These are phyloP conservation scores for Geotrypetes seraphini DNA, from an alignment of 2,797 vertebrate genomes.

Conservation along the genomic window DNA sequence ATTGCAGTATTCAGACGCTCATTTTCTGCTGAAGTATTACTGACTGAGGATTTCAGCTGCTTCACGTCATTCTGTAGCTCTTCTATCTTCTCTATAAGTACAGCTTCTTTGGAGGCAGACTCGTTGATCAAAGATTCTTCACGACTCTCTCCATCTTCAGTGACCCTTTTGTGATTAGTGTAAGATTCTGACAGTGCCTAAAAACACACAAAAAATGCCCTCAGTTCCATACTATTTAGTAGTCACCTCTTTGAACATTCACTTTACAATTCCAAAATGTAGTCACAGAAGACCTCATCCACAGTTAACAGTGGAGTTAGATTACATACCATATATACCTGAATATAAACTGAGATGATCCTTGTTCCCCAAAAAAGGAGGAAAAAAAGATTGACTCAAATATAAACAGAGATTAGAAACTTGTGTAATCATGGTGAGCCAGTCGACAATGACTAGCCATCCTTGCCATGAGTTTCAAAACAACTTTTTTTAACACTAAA, in stretches of 20 bases:
- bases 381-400: too few species aligned
- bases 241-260: too few species aligned
- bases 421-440: too few species aligned
- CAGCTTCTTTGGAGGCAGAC: slow-evolving; percentile 71
- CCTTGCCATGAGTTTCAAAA: too few species aligned
- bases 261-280: neutral
- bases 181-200: slow-evolving; percentile 70
- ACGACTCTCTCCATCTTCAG: slow-evolving; percentile 68
- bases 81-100: slow-evolving; percentile 59
- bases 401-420: too few species aligned
- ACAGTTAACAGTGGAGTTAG: too few species aligned
- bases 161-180: slow-evolving; percentile 68
- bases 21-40: slow-evolving; percentile 59
- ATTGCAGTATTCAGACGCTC: slow-evolving; percentile 51
- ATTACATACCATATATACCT: too few species aligned
- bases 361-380: too few species aligned
- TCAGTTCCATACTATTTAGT: slow-evolving; percentile 9
- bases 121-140: slow-evolving; percentile 71
- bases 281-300: neutral
- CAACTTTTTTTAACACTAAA: too few species aligned
- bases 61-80: slow-evolving; percentile 66
- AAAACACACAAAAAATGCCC: too few species aligned
- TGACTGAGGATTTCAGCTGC: slow-evolving; percentile 53
- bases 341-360: too few species aligned
- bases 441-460: too few species aligned